phyloP scores from a whole-genome alignment of 2,888 invertebrate species.

The Lottia gigantea region DNA sequence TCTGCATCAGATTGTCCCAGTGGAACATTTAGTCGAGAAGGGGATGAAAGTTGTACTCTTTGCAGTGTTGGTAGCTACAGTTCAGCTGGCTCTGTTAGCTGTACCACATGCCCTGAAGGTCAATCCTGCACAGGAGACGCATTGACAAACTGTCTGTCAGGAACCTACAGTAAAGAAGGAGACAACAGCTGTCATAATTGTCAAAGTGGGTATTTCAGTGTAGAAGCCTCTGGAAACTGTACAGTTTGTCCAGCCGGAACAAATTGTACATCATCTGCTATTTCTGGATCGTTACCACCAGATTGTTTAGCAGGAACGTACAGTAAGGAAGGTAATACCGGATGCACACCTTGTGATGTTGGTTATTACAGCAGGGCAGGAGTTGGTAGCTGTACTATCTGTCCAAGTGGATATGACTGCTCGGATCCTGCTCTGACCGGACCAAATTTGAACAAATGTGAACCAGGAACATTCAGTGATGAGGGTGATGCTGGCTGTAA shows the following conservation, averaged over 20 bases:
- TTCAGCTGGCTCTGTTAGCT: conserved; percentile 39
- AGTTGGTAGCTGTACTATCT: neutral
- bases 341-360: conserved; percentile 33
- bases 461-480: conserved; percentile 13
- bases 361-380: conserved; percentile 21
- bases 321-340: conserved; percentile 26
- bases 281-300: conserved; percentile 7
- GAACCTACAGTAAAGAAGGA: conserved; percentile 48
- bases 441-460: neutral
- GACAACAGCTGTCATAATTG: conserved; percentile 43
- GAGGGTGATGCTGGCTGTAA: conserved; percentile 24
- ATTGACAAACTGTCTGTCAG: conserved; percentile 45
- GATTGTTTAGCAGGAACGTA: conserved; percentile 23
- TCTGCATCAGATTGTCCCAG: conserved; percentile 50
- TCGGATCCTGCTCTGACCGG: neutral
- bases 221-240: neutral
- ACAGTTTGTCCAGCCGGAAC: neutral
- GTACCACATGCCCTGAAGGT: conserved; percentile 58
- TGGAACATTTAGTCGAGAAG: conserved; percentile 55
- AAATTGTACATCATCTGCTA: neutral
- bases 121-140: conserved; percentile 52
- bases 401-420: conserved; percentile 23
- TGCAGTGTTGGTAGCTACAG: conserved; percentile 59
- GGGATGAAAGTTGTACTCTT: conserved; percentile 51
- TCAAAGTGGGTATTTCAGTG: conserved; percentile 36